Base-by-base conservation (phyloP, 2,888 invertebrate species). In the Toxonevra muliebris region DNA sequence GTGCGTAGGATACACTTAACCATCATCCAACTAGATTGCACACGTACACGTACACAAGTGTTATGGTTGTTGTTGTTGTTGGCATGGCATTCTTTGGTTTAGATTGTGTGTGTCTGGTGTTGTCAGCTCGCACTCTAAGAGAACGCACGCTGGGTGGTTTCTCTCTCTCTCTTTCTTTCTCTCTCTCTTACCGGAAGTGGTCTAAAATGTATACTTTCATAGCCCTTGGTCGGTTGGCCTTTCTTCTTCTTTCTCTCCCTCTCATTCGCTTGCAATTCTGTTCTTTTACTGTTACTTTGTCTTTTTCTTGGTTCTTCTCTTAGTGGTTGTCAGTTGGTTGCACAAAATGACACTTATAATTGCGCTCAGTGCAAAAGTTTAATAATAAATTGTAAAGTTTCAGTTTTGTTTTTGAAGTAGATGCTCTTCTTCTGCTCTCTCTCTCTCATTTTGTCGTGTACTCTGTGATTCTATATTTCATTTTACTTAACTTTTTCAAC, bases 261-360 rank as follows among this genome's bases (percentile, higher is more conserved):
- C n/a, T n/a, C 50, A 3, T 7, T 48, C 50, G 2, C 13, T 15
- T 7, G 2, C 15, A 19, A 17, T 45, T 13, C 15, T 42, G 41
- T 17, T 61, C 15, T n/a, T 12, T 50, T 30, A 13, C 12, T 41
- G 2, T 7, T 17, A 54, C 17, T 53, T 19, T 9, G 19, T 30
- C 30, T 30, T 30, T 30, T 30, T 30, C 30, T 30, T 30, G 7
- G 30, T 30, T 30, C 7, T 30, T 30, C 30, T 30, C 30, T 30
- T 30, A 30, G 30, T 30, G 54, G 7, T n/a, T 40, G 58, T 48
- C 59, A 58, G 63, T 43, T 52, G 62, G 48, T 69, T 75, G 69
- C 73, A 74, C 79, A 76, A 79, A 78, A 77, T 78, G 78, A 79
- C 79, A 79, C 79, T 78, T 78, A 78, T 78, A 79, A 79, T 79